phyloP scores from a whole-genome alignment of 1,140 invertebrate species.

The Laupala kohalensis region DNA sequence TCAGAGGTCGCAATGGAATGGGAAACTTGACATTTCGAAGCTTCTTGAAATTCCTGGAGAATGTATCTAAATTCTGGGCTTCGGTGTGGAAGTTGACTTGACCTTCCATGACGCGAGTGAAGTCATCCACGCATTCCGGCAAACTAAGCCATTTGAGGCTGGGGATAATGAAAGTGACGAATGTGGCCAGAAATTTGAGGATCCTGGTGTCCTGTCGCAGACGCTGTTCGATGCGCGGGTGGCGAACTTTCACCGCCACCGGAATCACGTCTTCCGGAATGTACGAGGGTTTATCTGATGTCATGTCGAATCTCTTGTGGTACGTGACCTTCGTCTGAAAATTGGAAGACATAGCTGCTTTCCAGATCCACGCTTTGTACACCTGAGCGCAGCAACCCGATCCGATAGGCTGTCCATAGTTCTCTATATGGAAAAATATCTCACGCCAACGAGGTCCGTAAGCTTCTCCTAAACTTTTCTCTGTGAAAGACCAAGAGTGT shows the following conservation, averaged over 20 bases:
- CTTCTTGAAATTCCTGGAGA: slow-evolving; percentile 29
- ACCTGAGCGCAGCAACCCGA: too few relatives aligned
- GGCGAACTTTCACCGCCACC: slow-evolving; percentile 32
- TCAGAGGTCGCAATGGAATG: slow-evolving; percentile 25
- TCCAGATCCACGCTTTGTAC: too few relatives aligned
- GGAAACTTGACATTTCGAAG: slow-evolving; percentile 28
- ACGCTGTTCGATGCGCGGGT: slow-evolving; percentile 28
- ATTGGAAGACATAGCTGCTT: too few relatives aligned
- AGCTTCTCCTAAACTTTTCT: too few relatives aligned
- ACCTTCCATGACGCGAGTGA: slow-evolving; percentile 31
- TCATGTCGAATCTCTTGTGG: too few relatives aligned
- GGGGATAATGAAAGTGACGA: slow-evolving; percentile 26
- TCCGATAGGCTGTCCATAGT: too few relatives aligned
- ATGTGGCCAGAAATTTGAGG: slow-evolving; percentile 26
- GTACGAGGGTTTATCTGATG: too few relatives aligned
- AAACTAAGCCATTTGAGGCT: slow-evolving; percentile 33
- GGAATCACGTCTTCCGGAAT: slow-evolving; percentile 21
- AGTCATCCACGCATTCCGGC: slow-evolving; percentile 34
- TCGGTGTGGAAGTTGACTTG: slow-evolving; percentile 31
- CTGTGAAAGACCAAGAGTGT: too few relatives aligned
- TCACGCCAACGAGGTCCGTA: too few relatives aligned
- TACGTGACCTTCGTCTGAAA: too few relatives aligned
- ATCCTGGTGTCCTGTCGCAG: slow-evolving; percentile 30
- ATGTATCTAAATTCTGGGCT: slow-evolving; percentile 29
- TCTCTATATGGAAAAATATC: too few relatives aligned